These are phyloP conservation scores for Adelges cooleyi DNA, from an alignment of 1,140 invertebrate species.

Conservation along the genomic window DNA sequence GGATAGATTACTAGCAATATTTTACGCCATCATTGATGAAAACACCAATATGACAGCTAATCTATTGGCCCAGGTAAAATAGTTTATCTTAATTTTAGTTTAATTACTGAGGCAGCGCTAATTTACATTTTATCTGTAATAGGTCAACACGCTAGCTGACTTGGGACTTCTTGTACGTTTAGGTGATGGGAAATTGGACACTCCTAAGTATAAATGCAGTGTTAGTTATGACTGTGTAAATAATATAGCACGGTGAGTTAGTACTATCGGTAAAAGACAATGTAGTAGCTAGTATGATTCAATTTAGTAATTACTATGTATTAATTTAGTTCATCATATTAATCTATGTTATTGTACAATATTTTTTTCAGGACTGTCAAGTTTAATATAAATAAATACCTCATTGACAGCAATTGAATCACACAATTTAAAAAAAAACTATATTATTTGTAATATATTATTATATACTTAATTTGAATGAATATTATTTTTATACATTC, in stretches of 20 bases:
- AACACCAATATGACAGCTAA: constrained; percentile 69
- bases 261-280: not conserved
- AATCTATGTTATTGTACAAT: constrained; percentile 12
- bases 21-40: constrained; percentile 78
- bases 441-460: too few species aligned
- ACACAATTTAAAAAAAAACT: too few species aligned
- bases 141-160: constrained; percentile 52
- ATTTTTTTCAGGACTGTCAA: constrained; percentile 47
- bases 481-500: too few species aligned
- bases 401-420: constrained; percentile 35
- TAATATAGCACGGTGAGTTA: constrained; percentile 46
- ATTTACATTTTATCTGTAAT: not conserved
- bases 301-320: too few species aligned
- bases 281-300: too few species aligned
- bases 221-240: constrained; percentile 57
- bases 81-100: not conserved
- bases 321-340: not conserved
- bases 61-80: constrained; percentile 38
- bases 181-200: constrained; percentile 52
- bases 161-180: constrained; percentile 52
- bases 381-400: constrained; percentile 60
- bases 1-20: constrained; percentile 76
- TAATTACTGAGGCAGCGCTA: too few species aligned
- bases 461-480: too few species aligned
- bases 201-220: constrained; percentile 60